A percentile compares a stretch with the other conserved stretches of the same genome.
phyloP scores from a whole-genome alignment of 2,113 vertebrate species.

The Clarias macrocephalus region DNA sequence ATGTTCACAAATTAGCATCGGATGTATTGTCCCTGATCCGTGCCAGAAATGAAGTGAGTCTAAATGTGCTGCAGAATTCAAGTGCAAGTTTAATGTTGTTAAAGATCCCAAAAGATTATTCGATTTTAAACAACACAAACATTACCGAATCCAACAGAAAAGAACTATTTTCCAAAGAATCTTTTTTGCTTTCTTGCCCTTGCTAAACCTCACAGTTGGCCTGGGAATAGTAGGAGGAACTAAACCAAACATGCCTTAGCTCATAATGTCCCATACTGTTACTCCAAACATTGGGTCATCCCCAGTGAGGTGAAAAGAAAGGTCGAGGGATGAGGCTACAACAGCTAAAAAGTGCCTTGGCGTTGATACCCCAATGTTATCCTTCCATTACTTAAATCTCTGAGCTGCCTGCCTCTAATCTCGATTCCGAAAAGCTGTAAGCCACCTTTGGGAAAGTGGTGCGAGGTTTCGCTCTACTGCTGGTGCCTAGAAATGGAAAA shows the following conservation, averaged over 20 bases:
- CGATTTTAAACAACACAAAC: not conserved
- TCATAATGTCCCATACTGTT: constrained; percentile 51
- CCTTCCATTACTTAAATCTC: constrained; percentile 37
- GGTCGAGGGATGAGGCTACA: constrained; percentile 16
- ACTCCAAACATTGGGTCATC: constrained; percentile 52
- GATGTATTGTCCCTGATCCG: not conserved
- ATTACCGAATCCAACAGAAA: not conserved
- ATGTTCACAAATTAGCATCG: not conserved
- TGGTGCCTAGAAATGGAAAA: constrained; percentile 26
- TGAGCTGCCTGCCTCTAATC: constrained; percentile 6
- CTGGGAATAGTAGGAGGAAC: constrained; percentile 31
- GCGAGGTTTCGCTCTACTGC: not conserved
- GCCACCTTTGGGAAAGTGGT: not conserved
- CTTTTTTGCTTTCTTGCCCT: not conserved
- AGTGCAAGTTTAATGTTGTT: not conserved
- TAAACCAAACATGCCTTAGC: constrained; percentile 40
- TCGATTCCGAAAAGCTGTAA: constrained; percentile 29
- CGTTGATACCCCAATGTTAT: constrained; percentile 25
- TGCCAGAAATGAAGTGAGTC: not conserved
- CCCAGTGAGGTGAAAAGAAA: constrained; percentile 8
- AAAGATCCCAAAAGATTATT: not conserved
- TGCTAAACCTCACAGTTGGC: constrained; percentile 14
- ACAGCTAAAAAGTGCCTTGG: constrained; percentile 37
- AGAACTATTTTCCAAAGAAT: constrained; percentile 10
- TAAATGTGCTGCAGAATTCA: not conserved